Conservation (phyloP, 1,140 invertebrate species). For the Matsumurasca onukii region DNA sequence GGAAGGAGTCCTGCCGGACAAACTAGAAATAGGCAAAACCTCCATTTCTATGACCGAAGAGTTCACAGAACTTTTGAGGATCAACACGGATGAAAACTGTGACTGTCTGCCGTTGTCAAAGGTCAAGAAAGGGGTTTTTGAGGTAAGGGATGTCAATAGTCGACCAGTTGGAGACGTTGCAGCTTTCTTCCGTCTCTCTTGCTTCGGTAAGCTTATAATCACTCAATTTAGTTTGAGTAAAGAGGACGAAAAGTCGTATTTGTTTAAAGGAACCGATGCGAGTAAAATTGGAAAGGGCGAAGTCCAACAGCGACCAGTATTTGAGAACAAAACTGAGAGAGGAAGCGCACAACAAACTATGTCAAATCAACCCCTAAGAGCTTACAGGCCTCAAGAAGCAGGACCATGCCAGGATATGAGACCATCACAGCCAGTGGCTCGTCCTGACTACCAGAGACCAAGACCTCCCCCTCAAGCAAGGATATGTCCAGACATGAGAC, state of each 20-base stretch:
- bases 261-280: slow-evolving; percentile 46
- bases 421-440: background rate
- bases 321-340: background rate
- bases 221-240: slow-evolving; percentile 58
- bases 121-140: slow-evolving; percentile 59
- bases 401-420: no score
- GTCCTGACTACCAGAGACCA: background rate
- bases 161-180: slow-evolving; percentile 53
- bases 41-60: slow-evolving; percentile 45
- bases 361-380: no score
- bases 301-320: background rate
- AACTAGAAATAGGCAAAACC: slow-evolving; percentile 47
- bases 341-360: no score
- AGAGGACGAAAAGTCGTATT: slow-evolving; percentile 46
- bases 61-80: slow-evolving; percentile 45
- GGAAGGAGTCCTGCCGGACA: slow-evolving; percentile 1
- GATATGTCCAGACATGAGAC: background rate
- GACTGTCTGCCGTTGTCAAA: slow-evolving; percentile 43
- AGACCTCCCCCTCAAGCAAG: no score
- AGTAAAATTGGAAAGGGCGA: background rate
- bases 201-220: slow-evolving; percentile 63
- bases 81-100: slow-evolving; percentile 37
- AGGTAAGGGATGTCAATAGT: slow-evolving; percentile 49
- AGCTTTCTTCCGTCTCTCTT: slow-evolving; percentile 59
- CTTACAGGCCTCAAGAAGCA: no score